phyloP scores from a whole-genome alignment of 2,113 vertebrate genomes.

The Symphodus melops region DNA sequence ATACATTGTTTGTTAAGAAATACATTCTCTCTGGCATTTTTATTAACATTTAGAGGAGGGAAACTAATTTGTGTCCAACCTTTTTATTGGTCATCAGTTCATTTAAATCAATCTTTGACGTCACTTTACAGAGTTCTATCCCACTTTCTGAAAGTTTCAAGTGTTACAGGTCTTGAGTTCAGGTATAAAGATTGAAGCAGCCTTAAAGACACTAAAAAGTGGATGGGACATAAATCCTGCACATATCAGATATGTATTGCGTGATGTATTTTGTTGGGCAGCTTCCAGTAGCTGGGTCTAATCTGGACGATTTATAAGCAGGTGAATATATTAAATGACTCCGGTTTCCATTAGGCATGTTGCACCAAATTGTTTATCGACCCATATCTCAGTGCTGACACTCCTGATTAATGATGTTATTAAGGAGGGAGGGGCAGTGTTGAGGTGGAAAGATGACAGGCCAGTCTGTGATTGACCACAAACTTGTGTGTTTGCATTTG shows the following conservation, averaged over 20 bases:
- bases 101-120: background rate
- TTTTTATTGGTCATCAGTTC: background rate
- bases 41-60: background rate
- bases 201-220: background rate
- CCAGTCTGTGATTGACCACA: constrained; percentile 62
- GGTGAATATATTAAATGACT: constrained; percentile 78
- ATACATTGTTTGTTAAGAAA: too few relatives aligned
- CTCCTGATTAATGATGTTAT: constrained; percentile 80
- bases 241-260: constrained; percentile 17
- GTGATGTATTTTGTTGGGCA: constrained; percentile 28
- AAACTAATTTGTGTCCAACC: background rate
- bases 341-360: constrained; percentile 77
- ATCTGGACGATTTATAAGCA: constrained; percentile 72
- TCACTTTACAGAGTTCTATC: background rate
- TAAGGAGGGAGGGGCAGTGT: constrained; percentile 69
- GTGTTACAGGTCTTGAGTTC: constrained; percentile 1
- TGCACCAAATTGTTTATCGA: constrained; percentile 83
- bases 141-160: background rate
- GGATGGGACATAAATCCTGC: background rate
- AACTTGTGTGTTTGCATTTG: constrained; percentile 26
- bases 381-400: constrained; percentile 73
- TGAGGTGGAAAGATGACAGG: constrained; percentile 60
- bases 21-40: background rate
- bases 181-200: background rate
- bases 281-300: constrained; percentile 41